Base-by-base conservation (phyloP, 2,797 vertebrate genomes). In the Lagorchestes hirsutus region DNA sequence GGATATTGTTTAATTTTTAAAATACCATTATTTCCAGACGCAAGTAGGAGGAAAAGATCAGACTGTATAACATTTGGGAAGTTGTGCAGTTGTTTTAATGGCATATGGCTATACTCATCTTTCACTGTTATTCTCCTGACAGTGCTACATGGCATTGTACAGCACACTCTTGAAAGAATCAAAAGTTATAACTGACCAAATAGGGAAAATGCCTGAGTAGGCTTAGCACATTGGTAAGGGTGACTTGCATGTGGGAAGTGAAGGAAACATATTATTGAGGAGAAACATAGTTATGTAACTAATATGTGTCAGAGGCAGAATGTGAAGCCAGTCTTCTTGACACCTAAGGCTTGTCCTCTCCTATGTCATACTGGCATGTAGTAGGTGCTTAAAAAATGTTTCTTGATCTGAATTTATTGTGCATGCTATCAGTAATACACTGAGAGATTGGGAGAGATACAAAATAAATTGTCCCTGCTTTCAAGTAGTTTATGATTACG, bases 1-100 rank as follows among this genome's bases (percentile, higher is more conserved):
- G 92, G 52, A 24, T 40, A 55, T 92, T 92, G 28, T 4, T 96
- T 59, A 56, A 74, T 91, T 96, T 90, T 50, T n/a, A 95, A 93
- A 94, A 92, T 46, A 1, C 93, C 10, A 11, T 55, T 59, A 28
- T 92, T 8, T 55, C 31, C 92, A 18, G 9, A 27, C 1, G 1
- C 52, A 10, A 87, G 40, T 87, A 87, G 74, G 74, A 87, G 10
- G 74, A 50, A 87, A 87, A 87, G 9, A 27, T 87, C 40, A 87
- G 74, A 87, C 22, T 87, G 74, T 40, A 27, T 87, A 87, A 46
- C 74, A 27, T 46, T 87, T 87, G 40, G 74, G 22, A 50, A 50
- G 50, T 50, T 87, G 74, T 87, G 9, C 9, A 87, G 74, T 87
- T 87, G 74, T 50, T 87, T 87, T 87, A 87, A 50, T 46, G 74